phyloP scores from a whole-genome alignment of 2,888 invertebrate species.

The Cryptocephalus moraei region DNA sequence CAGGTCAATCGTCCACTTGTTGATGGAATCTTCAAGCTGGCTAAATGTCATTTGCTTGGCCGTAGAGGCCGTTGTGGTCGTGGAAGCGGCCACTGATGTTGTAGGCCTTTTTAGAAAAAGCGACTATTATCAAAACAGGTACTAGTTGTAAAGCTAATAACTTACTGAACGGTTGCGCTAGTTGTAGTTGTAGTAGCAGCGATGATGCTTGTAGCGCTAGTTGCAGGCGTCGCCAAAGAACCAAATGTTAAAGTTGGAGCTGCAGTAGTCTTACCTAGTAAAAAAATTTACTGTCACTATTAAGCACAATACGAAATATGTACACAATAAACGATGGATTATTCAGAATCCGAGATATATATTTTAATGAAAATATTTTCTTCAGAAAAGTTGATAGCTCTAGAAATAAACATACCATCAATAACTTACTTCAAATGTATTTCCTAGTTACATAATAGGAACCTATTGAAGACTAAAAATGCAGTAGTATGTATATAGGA shows the following conservation, averaged over 20 bases:
- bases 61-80: constrained; percentile 28
- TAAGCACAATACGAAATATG: too few relatives aligned
- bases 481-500: too few relatives aligned
- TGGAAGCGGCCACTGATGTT: constrained; percentile 20
- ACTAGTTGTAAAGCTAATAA: not conserved
- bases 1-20: constrained; percentile 87
- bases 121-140: constrained; percentile 3
- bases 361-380: too few relatives aligned
- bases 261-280: constrained; percentile 1
- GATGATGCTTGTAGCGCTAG: constrained; percentile 10
- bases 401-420: too few relatives aligned
- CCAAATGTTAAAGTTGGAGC: constrained; percentile 9
- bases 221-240: constrained; percentile 3
- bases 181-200: not conserved
- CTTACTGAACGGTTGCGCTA: not conserved
- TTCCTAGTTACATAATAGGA: too few relatives aligned
- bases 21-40: constrained; percentile 82
- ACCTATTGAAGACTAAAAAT: too few relatives aligned
- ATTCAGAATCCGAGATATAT: too few relatives aligned
- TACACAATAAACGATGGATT: too few relatives aligned
- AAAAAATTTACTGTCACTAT: too few relatives aligned
- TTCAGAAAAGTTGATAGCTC: too few relatives aligned
- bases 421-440: too few relatives aligned
- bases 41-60: constrained; percentile 58
- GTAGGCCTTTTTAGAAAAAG: constrained; percentile 13